Evolutionary conservation across 2,888 invertebrate species (phyloP).

Genomic region (Diadromus collaris): DNA sequence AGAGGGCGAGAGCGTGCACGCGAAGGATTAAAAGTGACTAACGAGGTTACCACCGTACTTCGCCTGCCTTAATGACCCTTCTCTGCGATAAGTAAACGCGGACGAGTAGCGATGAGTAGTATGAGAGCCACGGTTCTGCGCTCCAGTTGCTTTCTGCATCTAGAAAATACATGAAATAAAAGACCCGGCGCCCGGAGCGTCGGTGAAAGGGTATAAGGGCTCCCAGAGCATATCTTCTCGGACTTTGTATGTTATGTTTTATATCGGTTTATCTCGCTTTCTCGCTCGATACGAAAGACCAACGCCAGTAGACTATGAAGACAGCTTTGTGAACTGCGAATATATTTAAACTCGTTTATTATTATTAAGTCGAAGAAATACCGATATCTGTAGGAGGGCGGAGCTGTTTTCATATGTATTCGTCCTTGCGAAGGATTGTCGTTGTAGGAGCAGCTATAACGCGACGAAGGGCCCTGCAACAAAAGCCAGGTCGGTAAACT

Average conservation of each 20-base stretch:
- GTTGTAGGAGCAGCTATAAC: conserved; percentile 15
- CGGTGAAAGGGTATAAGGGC: conserved; percentile 5
- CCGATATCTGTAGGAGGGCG: background rate
- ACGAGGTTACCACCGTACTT: conserved; percentile 57
- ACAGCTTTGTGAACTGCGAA: conserved; percentile 44
- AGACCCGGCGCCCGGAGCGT: conserved; percentile 10
- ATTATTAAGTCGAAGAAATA: conserved; percentile 16
- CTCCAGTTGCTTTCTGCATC: conserved; percentile 36
- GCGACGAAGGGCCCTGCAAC: conserved; percentile 56
- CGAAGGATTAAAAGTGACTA: conserved; percentile 61
- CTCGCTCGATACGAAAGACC: conserved; percentile 23
- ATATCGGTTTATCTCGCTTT: conserved; percentile 26
- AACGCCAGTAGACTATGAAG: conserved; percentile 16
- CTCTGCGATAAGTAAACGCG: conserved; percentile 61
- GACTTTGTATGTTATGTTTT: conserved; percentile 46
- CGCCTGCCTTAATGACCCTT: conserved; percentile 58
- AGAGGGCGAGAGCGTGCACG: conserved; percentile 40
- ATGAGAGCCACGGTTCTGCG: conserved; percentile 45
- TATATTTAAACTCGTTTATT: conserved; percentile 47
- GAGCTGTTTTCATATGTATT: conserved; percentile 3
- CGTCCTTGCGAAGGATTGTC: background rate
- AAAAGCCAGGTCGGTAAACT: conserved; percentile 55
- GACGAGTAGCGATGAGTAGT: conserved; percentile 46
- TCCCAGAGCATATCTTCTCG: conserved; percentile 21
- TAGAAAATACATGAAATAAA: conserved; percentile 30